Conservation (phyloP, 1,140 invertebrate genomes). For the Telenomus remus region DNA sequence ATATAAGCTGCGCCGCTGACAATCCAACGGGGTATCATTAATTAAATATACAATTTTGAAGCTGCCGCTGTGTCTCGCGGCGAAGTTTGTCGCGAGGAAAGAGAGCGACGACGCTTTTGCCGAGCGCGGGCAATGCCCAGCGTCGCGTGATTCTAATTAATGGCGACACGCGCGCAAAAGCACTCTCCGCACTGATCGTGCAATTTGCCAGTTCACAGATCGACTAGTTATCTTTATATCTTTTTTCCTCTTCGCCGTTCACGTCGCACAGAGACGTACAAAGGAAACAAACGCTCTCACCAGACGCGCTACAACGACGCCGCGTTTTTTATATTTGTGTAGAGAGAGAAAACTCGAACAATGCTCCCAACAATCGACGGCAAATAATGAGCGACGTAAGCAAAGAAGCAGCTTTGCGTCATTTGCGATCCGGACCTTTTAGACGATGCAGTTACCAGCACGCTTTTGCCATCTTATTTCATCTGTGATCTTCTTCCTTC, state of each 20-base stretch:
- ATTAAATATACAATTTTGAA: constrained; percentile 64
- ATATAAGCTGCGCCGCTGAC: neutral
- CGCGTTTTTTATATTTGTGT: constrained; percentile 31
- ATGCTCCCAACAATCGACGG: constrained; percentile 37
- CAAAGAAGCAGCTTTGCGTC: constrained; percentile 50
- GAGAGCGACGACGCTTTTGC: constrained; percentile 6
- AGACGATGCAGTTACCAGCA: constrained; percentile 9
- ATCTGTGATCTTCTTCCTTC: constrained; percentile 25
- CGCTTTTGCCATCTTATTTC: neutral
- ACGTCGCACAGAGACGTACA: constrained; percentile 36
- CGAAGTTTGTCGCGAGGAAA: constrained; percentile 52
- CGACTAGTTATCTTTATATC: constrained; percentile 13
- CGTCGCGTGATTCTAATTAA: constrained; percentile 50
- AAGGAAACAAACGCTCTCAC: constrained; percentile 33
- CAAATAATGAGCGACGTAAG: constrained; percentile 53
- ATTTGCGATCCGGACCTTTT: constrained; percentile 38
- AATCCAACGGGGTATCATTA: constrained; percentile 62
- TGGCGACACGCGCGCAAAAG: constrained; percentile 25
- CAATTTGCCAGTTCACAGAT: constrained; percentile 21
- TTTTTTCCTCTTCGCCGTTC: neutral
- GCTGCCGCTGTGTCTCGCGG: constrained; percentile 10
- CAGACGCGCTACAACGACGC: neutral
- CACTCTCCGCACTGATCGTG: constrained; percentile 20
- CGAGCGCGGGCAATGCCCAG: constrained; percentile 23
- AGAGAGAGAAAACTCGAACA: constrained; percentile 24